Evolutionary conservation across 2,797 vertebrate species (phyloP).

Genomic region (Hoplostethus atlanticus): DNA sequence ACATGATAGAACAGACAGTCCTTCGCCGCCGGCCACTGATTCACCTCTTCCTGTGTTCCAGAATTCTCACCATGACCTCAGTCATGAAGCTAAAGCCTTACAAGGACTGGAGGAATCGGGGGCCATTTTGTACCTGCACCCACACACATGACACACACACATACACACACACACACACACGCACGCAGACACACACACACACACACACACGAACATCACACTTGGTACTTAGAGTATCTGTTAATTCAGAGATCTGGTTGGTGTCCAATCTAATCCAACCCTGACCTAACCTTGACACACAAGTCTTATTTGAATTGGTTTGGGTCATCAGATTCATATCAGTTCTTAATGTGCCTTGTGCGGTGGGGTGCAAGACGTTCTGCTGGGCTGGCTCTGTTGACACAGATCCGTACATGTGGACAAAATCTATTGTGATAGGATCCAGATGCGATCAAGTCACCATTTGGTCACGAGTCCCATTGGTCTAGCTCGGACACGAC

Average conservation of each 20-base stretch:
- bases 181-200: not conserved
- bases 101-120: slow-evolving; percentile 80
- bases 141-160: slow-evolving; percentile 66
- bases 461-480: not conserved
- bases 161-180: not conserved
- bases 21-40: not conserved
- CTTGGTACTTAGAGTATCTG: too few species aligned
- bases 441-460: not conserved
- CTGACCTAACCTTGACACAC: not conserved
- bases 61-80: slow-evolving; percentile 83
- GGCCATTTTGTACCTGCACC: slow-evolving; percentile 78
- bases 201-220: not conserved
- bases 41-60: slow-evolving; percentile 44
- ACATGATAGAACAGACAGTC: too few species aligned
- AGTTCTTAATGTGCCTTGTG: slow-evolving; percentile 59
- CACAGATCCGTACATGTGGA: not conserved
- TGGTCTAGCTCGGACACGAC: not conserved
- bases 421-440: not conserved
- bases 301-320: slow-evolving; percentile 6
- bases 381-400: not conserved
- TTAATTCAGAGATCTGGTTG: too few species aligned
- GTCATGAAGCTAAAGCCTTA: slow-evolving; percentile 79
- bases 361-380: slow-evolving; percentile 8
- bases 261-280: slow-evolving; percentile 3
- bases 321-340: slow-evolving; percentile 8